Evolutionary conservation across 2,888 invertebrate genomes (phyloP), one percentile per base, ranked within the genome.

Genomic region (Onthophagus sagittarius): DNA sequence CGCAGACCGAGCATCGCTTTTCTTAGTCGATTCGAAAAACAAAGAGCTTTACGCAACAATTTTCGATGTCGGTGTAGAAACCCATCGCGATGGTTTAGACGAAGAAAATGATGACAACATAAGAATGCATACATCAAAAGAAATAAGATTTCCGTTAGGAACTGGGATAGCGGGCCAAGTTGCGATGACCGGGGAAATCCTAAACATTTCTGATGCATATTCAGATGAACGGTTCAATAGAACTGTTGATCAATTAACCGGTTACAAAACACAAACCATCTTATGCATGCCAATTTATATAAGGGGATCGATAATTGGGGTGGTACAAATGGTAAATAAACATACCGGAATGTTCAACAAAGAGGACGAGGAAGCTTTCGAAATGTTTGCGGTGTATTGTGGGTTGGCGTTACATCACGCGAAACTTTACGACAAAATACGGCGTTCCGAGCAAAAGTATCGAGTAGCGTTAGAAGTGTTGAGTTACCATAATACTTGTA

Each of bases 251-350:
- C 90, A 90, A 81, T 84, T 89, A 1, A 92, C 91, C 0, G 91
- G 91, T 0, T 91, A 91, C 79, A 89, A 87, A 78, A 95, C 94
- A 0, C 88, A 89, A 77, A 91, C 91, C 31, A 94, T 95, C 63
- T 88, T 95, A 0, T 95, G 95, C 83, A 95, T 95, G 95, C 96
- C 95, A 0, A 93, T 96, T 63, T 94, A 92, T 84, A 94, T 93
- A 14, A 87, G 93, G 74, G 91, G 92, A 53, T 89, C 88, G 75
- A 90, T 94, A 6, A 95, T 95, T 75, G 95, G 81, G 7, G 95
- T 95, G 0, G 94, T 95, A 0, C 95, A 96, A 85, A 95, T 95
- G 95, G 94, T 95, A 0, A 91, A 91, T 79, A 91, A 91, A 81
- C 86, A 88, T 14, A 85, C 85, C n/a, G 89, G 88, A 9, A 73